These are phyloP conservation scores for Oscheius sp. DNA, from an alignment of 2,888 invertebrate genomes.

Conservation along the genomic window DNA sequence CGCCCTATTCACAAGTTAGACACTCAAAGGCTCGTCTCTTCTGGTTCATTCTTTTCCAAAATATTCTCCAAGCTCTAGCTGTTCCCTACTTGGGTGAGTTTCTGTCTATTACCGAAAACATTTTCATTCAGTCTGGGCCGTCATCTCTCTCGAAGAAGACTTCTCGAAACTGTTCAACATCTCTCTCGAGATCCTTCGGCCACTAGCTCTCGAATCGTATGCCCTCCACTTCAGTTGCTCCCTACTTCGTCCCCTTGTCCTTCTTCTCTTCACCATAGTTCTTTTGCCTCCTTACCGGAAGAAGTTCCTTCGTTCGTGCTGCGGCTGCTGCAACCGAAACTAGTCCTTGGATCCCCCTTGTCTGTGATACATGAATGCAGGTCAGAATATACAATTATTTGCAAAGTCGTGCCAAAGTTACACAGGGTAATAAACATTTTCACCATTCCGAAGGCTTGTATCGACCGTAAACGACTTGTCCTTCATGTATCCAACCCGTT, in stretches of 20 bases:
- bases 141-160: conserved; percentile 30
- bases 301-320: conserved; percentile 33
- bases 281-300: conserved; percentile 35
- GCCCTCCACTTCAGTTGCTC: conserved; percentile 33
- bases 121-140: conserved; percentile 33
- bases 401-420: conserved; percentile 25
- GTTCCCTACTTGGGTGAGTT: conserved; percentile 38
- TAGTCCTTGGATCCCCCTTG: conserved; percentile 5
- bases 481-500: conserved; percentile 50
- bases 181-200: not conserved
- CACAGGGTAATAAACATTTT: conserved; percentile 32
- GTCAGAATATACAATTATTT: conserved; percentile 19
- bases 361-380: conserved; percentile 1
- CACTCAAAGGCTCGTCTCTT: conserved; percentile 32
- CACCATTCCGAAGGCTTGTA: conserved; percentile 45
- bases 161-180: conserved; percentile 27
- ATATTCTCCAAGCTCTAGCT: conserved; percentile 21
- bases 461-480: conserved; percentile 58
- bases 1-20: conserved; percentile 34
- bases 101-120: not conserved
- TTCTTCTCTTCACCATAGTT: conserved; percentile 26
- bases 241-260: conserved; percentile 26
- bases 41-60: conserved; percentile 37
- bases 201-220: conserved; percentile 17
- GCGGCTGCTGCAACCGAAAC: conserved; percentile 38